A percentile compares a stretch with the other conserved stretches of the same genome.
These are phyloP conservation scores for Steinernema carpocapsae DNA, from an alignment of 2,888 invertebrate genomes.

Conservation along the genomic window DNA sequence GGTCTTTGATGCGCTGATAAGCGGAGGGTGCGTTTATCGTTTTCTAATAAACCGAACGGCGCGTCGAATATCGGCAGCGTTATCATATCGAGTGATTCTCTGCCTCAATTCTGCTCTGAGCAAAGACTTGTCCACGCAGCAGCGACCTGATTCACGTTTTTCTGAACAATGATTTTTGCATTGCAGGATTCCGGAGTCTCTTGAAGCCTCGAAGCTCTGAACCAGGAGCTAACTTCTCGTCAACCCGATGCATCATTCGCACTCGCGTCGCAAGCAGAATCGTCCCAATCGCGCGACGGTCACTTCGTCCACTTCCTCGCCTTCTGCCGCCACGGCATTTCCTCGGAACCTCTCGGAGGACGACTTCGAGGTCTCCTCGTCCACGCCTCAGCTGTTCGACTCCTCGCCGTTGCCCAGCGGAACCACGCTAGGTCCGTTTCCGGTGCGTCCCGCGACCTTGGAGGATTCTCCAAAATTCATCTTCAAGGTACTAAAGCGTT, in stretches of 20 bases:
- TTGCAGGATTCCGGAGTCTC: too few species aligned
- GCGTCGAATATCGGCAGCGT: background rate
- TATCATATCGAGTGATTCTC: conserved; percentile 20
- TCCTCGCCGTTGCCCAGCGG: background rate
- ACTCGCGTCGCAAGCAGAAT: conserved; percentile 26
- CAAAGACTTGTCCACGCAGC: too few species aligned
- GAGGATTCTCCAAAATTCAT: background rate
- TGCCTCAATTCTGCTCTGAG: background rate
- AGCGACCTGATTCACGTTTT: too few species aligned
- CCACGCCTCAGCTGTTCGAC: background rate
- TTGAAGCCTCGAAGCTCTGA: too few species aligned
- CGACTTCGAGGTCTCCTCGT: conserved; percentile 1
- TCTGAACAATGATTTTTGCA: too few species aligned
- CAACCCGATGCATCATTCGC: too few species aligned
- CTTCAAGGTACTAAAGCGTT: background rate
- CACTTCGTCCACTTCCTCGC: conserved; percentile 1
- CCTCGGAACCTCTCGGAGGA: background rate
- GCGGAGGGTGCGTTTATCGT: conserved; percentile 11
- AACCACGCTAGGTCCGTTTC: conserved; percentile 11
- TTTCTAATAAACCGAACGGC: conserved; percentile 23
- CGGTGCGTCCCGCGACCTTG: conserved; percentile 3
- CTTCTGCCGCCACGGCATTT: background rate
- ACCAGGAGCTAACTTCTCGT: too few species aligned
- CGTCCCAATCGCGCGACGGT: conserved; percentile 17
- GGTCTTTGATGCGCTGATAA: conserved; percentile 2